Base-by-base conservation (phyloP, 2,888 invertebrate species). In the Phanerotoma sp. region DNA sequence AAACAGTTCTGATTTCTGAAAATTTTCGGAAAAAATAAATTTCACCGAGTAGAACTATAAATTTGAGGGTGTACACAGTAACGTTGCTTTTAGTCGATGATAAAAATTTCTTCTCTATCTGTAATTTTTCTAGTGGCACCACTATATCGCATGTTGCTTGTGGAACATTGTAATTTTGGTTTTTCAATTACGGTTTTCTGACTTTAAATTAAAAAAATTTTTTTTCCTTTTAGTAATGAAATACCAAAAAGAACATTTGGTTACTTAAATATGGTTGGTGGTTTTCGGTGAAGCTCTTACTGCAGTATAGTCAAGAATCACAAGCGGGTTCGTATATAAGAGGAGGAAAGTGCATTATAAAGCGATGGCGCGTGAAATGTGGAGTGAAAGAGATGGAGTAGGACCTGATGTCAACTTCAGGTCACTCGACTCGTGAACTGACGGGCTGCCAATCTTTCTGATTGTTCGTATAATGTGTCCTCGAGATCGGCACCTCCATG, bases 331-430 rank as follows among this genome's bases (percentile, higher is more conserved):
- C 25, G 41, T 41, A 41, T 30, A 32, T 25, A 9, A 25, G 25
- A 9, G 25, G 25, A 25, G 9, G 9, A 25, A 9, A 25, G 25
- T 25, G 58, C 56, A 63, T 63, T 63, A 54, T 33, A 57, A 56
- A 33, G 54, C 62, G 57, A 60, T 60, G 41, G 56, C 58, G 54
- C 62, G 63, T 60, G 54, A 63, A 62, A 58, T 51, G 44, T 47
- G 37, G 50, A 30, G 40, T 32, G 30, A 25, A 33, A 47, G 37
- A 35, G 35, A 21, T 40, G 11, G 11, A 30, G 30, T 6, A 40
- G 37, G 48, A 16, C 13, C 32, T 18, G n/a, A n/a, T 20, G 30
- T 49, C 21, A 21, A 25, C 18, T 20, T 32, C 16, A 20, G 18
- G 50, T 20, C 46, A 40, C 50, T 55, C 25, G 32, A 55, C 32